A percentile compares a stretch with the other conserved stretches of the same genome.
Conservation (phyloP, 2,113 vertebrate species). For the Piliocolobus tephrosceles region DNA sequence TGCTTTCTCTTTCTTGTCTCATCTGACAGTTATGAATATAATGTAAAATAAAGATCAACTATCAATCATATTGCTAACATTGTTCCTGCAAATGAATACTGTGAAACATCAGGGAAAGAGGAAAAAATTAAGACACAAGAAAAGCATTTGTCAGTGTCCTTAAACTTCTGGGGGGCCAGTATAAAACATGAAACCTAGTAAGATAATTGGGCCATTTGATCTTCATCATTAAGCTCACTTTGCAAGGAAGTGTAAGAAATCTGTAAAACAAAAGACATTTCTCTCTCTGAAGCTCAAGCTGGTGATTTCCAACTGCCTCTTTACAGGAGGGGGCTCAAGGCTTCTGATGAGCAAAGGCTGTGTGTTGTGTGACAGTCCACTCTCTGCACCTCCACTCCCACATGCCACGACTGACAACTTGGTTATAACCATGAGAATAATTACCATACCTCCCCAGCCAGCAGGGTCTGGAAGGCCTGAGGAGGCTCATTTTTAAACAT, state of each 20-base stretch:
- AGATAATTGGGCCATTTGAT: neutral
- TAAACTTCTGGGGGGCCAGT: neutral
- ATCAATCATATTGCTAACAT: neutral
- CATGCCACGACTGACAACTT: neutral
- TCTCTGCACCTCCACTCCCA: neutral
- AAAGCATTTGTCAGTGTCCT: neutral
- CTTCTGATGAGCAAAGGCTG: neutral
- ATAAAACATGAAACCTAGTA: slow-evolving; percentile 29
- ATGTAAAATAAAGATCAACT: neutral
- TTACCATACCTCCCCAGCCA: slow-evolving; percentile 21
- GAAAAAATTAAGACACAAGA: neutral
- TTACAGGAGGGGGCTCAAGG: neutral
- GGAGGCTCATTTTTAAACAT: slow-evolving; percentile 68
- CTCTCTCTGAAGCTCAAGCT: neutral
- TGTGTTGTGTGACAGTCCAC: fast-evolving
- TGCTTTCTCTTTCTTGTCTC: neutral
- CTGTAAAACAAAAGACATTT: neutral
- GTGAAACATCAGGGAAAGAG: neutral
- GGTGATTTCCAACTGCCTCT: neutral
- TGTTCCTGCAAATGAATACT: neutral
- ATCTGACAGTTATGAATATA: neutral
- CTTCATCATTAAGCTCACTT: slow-evolving; percentile 14
- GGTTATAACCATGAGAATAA: neutral
- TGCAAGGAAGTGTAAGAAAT: neutral
- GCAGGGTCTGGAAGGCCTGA: slow-evolving; percentile 33